phyloP scores from a whole-genome alignment of 1,140 invertebrate genomes.

The Araneus ventricosus region DNA sequence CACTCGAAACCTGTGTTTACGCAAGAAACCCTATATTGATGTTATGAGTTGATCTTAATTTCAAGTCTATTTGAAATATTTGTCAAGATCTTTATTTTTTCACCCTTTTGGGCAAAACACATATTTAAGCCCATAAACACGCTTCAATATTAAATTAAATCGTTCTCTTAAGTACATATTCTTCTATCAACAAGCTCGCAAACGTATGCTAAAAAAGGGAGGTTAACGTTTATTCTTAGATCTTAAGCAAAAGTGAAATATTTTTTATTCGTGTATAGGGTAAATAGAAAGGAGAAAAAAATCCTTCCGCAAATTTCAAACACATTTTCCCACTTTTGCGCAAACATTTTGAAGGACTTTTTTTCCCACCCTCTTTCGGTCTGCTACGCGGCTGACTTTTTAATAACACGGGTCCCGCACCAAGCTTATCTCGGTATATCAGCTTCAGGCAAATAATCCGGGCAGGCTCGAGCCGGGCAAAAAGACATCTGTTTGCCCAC shows the following conservation, averaged over 20 bases:
- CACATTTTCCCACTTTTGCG: slow-evolving; percentile 65
- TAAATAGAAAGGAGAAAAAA: slow-evolving; percentile 39
- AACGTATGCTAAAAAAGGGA: background rate
- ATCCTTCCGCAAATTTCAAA: slow-evolving; percentile 65
- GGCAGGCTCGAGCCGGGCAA: background rate
- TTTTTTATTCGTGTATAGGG: slow-evolving; percentile 28
- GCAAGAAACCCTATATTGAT: no score
- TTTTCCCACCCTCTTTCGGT: background rate
- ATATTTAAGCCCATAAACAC: slow-evolving; percentile 19
- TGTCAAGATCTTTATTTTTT: background rate
- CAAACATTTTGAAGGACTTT: slow-evolving; percentile 63
- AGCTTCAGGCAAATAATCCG: slow-evolving; percentile 67
- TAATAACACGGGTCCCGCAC: slow-evolving; percentile 54
- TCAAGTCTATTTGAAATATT: background rate
- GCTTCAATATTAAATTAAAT: slow-evolving; percentile 52
- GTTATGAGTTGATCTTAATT: background rate
- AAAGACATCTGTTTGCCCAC: slow-evolving; percentile 73
- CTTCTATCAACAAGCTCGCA: slow-evolving; percentile 30
- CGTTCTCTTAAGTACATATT: slow-evolving; percentile 23
- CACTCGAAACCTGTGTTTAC: no score
- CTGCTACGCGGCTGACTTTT: slow-evolving; percentile 38
- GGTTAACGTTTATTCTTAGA: slow-evolving; percentile 14
- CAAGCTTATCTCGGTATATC: slow-evolving; percentile 52
- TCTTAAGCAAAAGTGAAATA: slow-evolving; percentile 9
- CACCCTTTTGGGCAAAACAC: background rate